phyloP scores from a whole-genome alignment of 2,113 vertebrate species.

The Apodemus sylvaticus region DNA sequence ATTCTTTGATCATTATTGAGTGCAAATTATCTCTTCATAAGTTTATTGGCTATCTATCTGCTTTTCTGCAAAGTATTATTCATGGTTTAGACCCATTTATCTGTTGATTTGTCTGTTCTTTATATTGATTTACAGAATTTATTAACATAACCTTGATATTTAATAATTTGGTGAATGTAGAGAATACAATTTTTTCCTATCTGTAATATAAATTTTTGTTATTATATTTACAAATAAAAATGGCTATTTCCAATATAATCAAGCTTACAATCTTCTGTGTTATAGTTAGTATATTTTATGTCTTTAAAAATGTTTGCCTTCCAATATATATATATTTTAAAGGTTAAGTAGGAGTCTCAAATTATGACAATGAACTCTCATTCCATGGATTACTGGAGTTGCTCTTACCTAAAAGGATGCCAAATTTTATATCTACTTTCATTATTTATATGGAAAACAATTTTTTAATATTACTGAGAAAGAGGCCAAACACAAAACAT shows the following conservation, averaged over 20 bases:
- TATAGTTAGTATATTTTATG: not conserved
- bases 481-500: not conserved
- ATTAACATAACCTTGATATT: not conserved
- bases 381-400: not conserved
- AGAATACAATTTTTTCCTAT: conserved; percentile 9
- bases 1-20: conserved; percentile 38
- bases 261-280: not conserved
- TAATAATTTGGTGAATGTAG: not conserved
- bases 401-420: not conserved
- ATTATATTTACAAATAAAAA: not conserved
- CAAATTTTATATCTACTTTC: not conserved
- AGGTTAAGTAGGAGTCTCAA: not conserved
- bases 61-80: not conserved
- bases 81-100: not conserved
- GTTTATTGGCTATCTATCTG: conserved; percentile 13
- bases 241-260: not conserved
- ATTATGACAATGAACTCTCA: not conserved
- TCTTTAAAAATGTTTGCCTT: not conserved
- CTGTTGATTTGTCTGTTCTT: not conserved
- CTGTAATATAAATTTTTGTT: not conserved
- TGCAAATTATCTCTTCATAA: conserved; percentile 17
- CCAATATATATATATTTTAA: not conserved
- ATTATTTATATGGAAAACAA: not conserved
- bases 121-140: not conserved
- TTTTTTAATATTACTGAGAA: not conserved